Evolutionary conservation across 2,888 invertebrate species (phyloP).

Genomic region (Diloba caeruleocephala): DNA sequence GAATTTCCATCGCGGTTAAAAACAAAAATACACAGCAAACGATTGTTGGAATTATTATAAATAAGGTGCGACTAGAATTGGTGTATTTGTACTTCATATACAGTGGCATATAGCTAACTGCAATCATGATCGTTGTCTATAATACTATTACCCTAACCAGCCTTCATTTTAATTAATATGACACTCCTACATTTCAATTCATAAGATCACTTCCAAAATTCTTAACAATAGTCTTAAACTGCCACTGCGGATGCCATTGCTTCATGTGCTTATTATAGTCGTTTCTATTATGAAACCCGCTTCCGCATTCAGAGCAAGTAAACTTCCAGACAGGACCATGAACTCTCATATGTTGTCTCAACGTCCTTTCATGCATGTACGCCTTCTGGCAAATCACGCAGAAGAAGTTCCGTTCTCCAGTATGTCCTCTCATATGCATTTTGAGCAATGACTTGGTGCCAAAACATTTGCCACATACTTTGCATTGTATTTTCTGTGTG

Average conservation of each 20-base stretch:
- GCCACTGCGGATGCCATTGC: conserved; percentile 82
- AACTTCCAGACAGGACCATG: conserved; percentile 78
- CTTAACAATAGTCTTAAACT: conserved; percentile 73
- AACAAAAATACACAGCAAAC: no score
- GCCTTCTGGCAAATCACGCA: conserved; percentile 80
- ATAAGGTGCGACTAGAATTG: no score
- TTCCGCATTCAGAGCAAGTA: conserved; percentile 77
- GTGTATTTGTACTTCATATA: no score
- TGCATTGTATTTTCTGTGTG: conserved; percentile 80
- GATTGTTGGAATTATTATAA: no score
- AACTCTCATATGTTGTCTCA: conserved; percentile 80
- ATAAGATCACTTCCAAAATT: conserved; percentile 65
- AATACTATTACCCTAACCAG: not conserved
- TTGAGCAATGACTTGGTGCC: conserved; percentile 77
- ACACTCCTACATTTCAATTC: conserved; percentile 13
- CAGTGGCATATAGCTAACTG: no score
- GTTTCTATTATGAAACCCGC: conserved; percentile 75
- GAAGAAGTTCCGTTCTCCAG: conserved; percentile 80
- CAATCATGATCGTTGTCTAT: not conserved
- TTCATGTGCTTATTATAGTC: conserved; percentile 81
- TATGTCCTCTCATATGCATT: conserved; percentile 80
- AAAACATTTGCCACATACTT: conserved; percentile 81
- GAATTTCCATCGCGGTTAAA: no score
- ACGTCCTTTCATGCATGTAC: conserved; percentile 81
- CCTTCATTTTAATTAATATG: not conserved